Percentiles rank a stretch among this genome's conserved stretches.
Evolutionary conservation across 2,113 vertebrate genomes (phyloP).

Genomic region (Melanostigma gelatinosum): DNA sequence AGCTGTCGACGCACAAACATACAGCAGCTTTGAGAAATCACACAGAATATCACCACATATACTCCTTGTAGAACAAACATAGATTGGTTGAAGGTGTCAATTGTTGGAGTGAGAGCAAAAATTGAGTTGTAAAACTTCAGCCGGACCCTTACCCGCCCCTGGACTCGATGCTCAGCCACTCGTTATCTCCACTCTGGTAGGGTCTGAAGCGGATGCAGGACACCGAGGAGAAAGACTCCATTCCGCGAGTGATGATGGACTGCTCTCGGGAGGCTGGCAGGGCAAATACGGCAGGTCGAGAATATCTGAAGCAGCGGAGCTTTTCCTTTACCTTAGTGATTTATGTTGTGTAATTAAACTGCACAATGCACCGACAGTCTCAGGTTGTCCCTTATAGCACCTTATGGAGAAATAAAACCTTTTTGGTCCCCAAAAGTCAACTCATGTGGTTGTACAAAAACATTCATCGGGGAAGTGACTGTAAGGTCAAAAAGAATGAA

Average conservation of each 20-base stretch:
- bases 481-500: background rate
- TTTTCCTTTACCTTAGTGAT: background rate
- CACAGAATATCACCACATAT: background rate
- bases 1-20: slow-evolving; percentile 53
- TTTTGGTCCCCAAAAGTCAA: background rate
- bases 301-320: background rate
- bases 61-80: background rate
- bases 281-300: background rate
- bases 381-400: background rate
- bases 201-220: slow-evolving; percentile 79
- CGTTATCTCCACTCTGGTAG: slow-evolving; percentile 53
- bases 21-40: background rate
- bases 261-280: slow-evolving; percentile 61
- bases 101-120: background rate
- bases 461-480: too few relatives aligned
- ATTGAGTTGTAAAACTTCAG: background rate
- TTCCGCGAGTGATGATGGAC: slow-evolving; percentile 62
- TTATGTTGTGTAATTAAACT: background rate
- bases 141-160: slow-evolving; percentile 44
- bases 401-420: background rate
- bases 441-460: background rate
- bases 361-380: background rate
- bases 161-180: slow-evolving; percentile 75
- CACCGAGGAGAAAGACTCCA: slow-evolving; percentile 67
- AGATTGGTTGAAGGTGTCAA: too few relatives aligned